Evolutionary conservation across 2,797 vertebrate species (phyloP), one percentile per base, ranked within the genome.

Genomic region (Crocodylus rhombifer): DNA sequence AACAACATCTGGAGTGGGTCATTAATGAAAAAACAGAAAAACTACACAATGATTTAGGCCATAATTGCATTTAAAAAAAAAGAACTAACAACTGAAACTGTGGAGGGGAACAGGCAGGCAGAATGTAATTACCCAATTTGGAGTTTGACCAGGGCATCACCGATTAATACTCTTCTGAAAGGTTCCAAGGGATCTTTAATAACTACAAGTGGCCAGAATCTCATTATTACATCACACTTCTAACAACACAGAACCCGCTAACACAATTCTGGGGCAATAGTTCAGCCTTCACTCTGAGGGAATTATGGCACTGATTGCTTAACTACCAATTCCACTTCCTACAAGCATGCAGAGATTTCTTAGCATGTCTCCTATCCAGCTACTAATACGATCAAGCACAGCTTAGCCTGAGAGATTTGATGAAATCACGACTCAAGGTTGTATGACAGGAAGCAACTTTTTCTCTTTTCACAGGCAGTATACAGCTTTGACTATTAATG

Each of bases 81-180:
- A 62, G 16, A 78, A 58, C 55, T 87, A 93, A 61, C 88, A 93
- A 85, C 86, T 91, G 74, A 90, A 94, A 91, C 30, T 95, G 51
- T 61, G 91, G 86, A 95, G 76, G 71, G 81, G 91, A 91, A 79
- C 63, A 84, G 71, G 20, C 79, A 91, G 77, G n/a, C 51, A 75
- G 91, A 92, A 95, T 85, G 51, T 80, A 95, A 93, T 96, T 95
- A 91, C 21, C 14, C 75, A 25, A 28, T 84, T 93, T 91, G 89
- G 82, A 95, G 90, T 5, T 55, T 79, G 88, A 95, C 74, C 80
- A 82, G 79, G 65, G 42, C 57, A 93, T 8, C 56, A 79, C 55
- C 96, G 82, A 83, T 97, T 96, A 94, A 93, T 74, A 85, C 17
- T 15, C 13, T 11, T 82, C 14, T 69, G 71, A 80, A 92, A 89